Evolutionary conservation across 2,797 vertebrate genomes (phyloP), one percentile per base, ranked within the genome.

Genomic region (Microchirus variegatus): DNA sequence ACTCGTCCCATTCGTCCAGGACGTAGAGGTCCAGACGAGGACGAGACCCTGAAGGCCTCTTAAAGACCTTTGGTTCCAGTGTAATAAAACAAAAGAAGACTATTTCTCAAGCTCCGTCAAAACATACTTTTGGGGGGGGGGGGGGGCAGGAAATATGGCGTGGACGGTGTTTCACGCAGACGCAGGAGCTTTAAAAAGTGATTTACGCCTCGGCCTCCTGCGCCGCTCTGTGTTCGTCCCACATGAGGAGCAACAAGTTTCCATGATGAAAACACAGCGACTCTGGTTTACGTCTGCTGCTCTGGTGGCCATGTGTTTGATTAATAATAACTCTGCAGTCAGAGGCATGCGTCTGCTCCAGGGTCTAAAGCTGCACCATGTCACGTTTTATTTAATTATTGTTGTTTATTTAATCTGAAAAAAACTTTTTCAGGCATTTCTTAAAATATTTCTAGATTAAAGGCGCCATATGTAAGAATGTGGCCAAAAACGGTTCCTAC

Each of bases 1-100:
- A 67, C 78, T 81, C 68, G 78, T 84, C 79, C 83, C 59, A 64
- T 64, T 80, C 67, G 67, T 73, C 53, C 42, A 41, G 65, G 49
- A 60, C 74, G 36, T 68, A 43, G 41, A 67, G 52, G 67, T 59
- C 73, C 60, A 78, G 17, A 31, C 41, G 26, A 17, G 56, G 61
- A 85, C 77, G 63, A 66, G 53, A 15, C 17, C 19, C 71, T 62
- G 59, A 64, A 73, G 63, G 47, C 69, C 70, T 5, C 56, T 59
- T n/a, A 75, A 81, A 31, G 31, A 69, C 59, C 56, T 75, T 61
- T 19, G 13, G 45, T 72, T 85, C 64, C 72, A 69, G 61, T 49
- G 53, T 63, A 73, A 64, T 71, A 57, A 59, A 50, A 31, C 31
- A n/a, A 16, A 50, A 18, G 22, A 38, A 71, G 26, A 36, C 53